Percentiles rank a stretch among this genome's conserved stretches.
phyloP scores from a whole-genome alignment of 2,113 vertebrate species.

The Chaetodon auriga region DNA sequence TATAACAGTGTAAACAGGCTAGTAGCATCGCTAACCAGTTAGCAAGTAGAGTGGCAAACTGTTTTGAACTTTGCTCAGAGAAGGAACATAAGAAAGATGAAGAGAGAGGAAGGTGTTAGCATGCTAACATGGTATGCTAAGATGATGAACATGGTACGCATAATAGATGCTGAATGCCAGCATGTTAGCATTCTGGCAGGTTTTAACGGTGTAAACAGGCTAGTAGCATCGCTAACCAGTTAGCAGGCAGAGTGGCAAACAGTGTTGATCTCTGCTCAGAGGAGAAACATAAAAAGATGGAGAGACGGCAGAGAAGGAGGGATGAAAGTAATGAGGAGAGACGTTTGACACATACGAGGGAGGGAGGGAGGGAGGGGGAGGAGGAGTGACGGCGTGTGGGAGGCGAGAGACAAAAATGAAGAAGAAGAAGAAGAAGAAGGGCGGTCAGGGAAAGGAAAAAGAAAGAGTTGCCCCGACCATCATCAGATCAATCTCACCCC shows the following conservation, averaged over 20 bases:
- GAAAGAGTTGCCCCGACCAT: conserved; percentile 25
- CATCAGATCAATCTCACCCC: conserved; percentile 54
- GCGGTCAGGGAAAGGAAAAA: conserved; percentile 9
- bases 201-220: background rate
- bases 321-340: conserved; percentile 51
- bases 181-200: background rate
- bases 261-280: background rate
- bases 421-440: background rate
- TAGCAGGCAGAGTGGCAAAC: background rate
- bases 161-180: too few relatives aligned
- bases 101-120: too few relatives aligned
- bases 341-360: conserved; percentile 43
- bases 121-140: too few relatives aligned
- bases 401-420: conserved; percentile 8
- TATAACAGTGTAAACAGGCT: background rate
- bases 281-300: background rate
- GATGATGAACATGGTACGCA: too few relatives aligned
- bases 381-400: conserved; percentile 14
- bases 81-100: too few relatives aligned
- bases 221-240: background rate
- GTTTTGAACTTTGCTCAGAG: background rate
- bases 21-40: background rate
- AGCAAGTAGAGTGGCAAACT: background rate
- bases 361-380: background rate
- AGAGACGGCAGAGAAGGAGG: conserved; percentile 9